These are phyloP conservation scores for Elysia chlorotica DNA, from an alignment of 1,140 invertebrate genomes.

Conservation along the genomic window DNA sequence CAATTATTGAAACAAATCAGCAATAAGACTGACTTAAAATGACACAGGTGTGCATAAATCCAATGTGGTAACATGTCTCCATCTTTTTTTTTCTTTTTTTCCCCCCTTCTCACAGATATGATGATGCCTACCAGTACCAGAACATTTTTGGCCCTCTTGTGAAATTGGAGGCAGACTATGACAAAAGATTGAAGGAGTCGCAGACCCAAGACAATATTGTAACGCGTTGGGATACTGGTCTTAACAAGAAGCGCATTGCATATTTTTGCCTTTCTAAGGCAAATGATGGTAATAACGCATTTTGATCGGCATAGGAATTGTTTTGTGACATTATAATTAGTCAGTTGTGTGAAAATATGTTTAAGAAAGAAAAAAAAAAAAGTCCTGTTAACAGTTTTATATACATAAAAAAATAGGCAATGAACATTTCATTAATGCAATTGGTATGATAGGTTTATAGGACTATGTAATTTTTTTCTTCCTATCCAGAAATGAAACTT, in stretches of 20 bases:
- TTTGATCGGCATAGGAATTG: no score
- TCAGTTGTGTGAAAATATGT: neutral
- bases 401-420: no score
- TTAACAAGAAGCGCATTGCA: constrained; percentile 98
- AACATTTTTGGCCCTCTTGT: constrained; percentile 98
- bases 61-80: no score
- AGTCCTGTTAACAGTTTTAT: neutral
- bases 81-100: constrained; percentile 1
- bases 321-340: no score
- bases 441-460: no score
- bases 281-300: constrained; percentile 72
- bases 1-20: no score
- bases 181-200: constrained; percentile 96
- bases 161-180: constrained; percentile 97
- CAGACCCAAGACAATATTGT: constrained; percentile 99
- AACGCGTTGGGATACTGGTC: constrained; percentile 96
- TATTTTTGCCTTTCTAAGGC: constrained; percentile 96
- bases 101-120: constrained; percentile 71
- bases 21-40: no score
- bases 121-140: constrained; percentile 99
- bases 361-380: neutral
- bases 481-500: constrained; percentile 86
- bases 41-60: no score
- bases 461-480: neutral
- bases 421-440: no score